A percentile compares a stretch with the other conserved stretches of the same genome.
Evolutionary conservation across 2,113 vertebrate genomes (phyloP).

Genomic region (Odocoileus hemionus): DNA sequence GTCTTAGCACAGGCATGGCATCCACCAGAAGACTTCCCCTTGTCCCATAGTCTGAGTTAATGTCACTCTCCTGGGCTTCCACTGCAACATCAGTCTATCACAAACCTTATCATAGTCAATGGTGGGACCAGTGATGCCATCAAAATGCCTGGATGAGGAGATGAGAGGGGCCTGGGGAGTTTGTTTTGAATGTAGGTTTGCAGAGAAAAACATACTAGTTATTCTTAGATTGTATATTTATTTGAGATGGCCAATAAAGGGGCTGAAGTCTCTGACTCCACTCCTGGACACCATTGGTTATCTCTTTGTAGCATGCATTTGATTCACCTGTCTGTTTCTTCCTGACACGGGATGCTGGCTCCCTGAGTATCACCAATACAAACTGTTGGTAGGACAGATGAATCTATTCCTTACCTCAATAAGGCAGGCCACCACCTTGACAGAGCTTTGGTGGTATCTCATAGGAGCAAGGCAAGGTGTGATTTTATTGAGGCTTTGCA

Average conservation of each 20-base stretch:
- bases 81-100: not conserved
- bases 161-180: not conserved
- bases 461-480: not conserved
- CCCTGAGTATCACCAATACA: not conserved
- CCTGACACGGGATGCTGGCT: not conserved
- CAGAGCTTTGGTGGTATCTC: not conserved
- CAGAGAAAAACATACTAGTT: not conserved
- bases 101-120: not conserved
- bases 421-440: not conserved
- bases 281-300: not conserved
- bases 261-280: not conserved
- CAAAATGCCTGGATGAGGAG: not conserved
- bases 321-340: not conserved
- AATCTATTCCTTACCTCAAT: not conserved
- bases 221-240: not conserved
- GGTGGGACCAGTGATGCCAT: not conserved
- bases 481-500: not conserved
- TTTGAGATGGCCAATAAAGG: not conserved
- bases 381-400: not conserved
- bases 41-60: not conserved
- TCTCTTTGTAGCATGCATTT: not conserved
- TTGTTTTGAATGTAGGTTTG: not conserved
- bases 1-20: not conserved
- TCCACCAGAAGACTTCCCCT: not conserved
- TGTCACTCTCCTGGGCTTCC: not conserved